Conservation (phyloP, 2,797 vertebrate species). For the Alcedo atthis region DNA sequence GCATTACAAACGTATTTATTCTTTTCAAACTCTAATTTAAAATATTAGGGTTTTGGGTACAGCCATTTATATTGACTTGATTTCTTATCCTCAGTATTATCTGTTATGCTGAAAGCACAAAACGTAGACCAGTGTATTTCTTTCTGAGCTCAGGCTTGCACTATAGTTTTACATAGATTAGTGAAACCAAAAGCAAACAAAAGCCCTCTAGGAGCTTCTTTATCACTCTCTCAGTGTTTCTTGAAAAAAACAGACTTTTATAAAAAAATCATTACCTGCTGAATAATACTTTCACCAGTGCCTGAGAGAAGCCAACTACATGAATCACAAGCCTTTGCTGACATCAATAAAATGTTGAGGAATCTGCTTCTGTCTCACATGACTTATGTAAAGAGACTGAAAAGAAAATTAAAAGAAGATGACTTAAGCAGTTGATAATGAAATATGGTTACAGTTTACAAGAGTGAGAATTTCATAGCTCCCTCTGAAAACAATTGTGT, state of each 20-base stretch:
- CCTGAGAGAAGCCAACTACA: not conserved
- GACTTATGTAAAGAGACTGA: not conserved
- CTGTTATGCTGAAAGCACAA: not conserved
- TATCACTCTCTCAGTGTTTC: not conserved
- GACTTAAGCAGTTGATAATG: not conserved
- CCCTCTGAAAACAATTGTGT: not conserved
- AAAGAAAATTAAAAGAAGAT: not conserved
- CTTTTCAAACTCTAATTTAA: slow-evolving; percentile 1
- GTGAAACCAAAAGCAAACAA: slow-evolving; percentile 4
- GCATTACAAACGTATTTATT: not conserved
- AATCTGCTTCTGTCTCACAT: not conserved
- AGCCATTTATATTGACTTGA: not conserved
- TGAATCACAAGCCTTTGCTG: slow-evolving; percentile 11
- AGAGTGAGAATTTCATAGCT: not conserved
- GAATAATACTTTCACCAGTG: not conserved
- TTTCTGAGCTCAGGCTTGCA: not conserved
- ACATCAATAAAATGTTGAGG: not conserved
- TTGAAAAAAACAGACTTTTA: not conserved
- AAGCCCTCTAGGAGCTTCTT: slow-evolving; percentile 31
- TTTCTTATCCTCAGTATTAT: not conserved
- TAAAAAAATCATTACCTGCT: slow-evolving; percentile 30
- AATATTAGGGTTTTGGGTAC: not conserved
- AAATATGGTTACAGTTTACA: not conserved
- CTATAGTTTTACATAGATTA: slow-evolving; percentile 21
- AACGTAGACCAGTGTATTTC: not conserved